Evolutionary conservation across 2,888 invertebrate genomes (phyloP).

Genomic region (Oscheius onirici): DNA sequence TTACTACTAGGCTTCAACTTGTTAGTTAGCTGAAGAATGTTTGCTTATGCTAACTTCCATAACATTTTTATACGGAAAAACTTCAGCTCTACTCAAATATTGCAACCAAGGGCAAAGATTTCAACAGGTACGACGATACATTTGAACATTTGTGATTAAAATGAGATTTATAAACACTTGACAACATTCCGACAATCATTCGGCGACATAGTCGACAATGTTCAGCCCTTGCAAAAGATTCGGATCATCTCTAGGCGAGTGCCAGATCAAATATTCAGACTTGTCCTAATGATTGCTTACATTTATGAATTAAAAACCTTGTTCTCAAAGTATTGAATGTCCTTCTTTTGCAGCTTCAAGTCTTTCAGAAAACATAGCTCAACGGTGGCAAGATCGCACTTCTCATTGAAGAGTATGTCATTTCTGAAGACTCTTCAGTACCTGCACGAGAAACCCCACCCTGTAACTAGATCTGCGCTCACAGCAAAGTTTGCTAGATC

Average conservation of each 20-base stretch:
- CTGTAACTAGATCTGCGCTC: neutral
- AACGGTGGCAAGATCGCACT: neutral
- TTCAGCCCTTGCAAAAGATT: neutral
- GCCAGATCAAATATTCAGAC: neutral
- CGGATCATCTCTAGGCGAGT: neutral
- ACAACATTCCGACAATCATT: neutral
- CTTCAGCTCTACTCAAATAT: too few species aligned
- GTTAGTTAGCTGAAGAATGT: too few species aligned
- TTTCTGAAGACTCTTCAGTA: neutral
- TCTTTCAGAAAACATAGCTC: constrained; percentile 13
- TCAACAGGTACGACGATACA: too few species aligned
- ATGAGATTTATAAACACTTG: too few species aligned
- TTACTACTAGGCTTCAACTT: too few species aligned
- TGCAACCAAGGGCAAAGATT: too few species aligned
- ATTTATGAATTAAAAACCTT: neutral
- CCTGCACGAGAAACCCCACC: neutral
- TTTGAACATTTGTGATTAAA: too few species aligned
- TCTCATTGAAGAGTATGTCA: neutral
- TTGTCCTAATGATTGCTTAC: neutral
- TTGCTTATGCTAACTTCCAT: too few species aligned
- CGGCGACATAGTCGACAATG: neutral
- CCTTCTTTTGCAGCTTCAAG: neutral
- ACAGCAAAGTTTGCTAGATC: constrained; percentile 14
- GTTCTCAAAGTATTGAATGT: neutral
- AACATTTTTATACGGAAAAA: too few species aligned